phyloP scores from a whole-genome alignment of 1,140 invertebrate species.

The Neelides sp. region DNA sequence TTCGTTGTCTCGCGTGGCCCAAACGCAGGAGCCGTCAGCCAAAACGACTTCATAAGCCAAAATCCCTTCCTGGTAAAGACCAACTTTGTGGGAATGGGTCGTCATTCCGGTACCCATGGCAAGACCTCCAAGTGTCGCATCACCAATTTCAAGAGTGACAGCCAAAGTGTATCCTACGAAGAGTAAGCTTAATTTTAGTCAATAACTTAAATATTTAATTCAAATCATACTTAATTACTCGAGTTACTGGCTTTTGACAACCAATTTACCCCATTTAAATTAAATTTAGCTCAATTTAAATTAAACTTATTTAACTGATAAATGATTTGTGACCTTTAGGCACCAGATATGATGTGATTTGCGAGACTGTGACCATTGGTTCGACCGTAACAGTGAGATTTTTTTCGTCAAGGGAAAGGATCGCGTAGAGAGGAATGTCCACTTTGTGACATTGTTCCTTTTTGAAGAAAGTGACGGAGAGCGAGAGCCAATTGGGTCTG shows the following conservation, averaged over 20 bases:
- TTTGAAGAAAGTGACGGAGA: constrained; percentile 52
- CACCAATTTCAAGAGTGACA: constrained; percentile 44
- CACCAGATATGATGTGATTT: constrained; percentile 41
- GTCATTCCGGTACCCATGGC: constrained; percentile 45
- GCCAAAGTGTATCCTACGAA: constrained; percentile 42
- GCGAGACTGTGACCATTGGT: constrained; percentile 43
- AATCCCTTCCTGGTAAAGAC: constrained; percentile 44
- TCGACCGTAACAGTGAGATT: constrained; percentile 41
- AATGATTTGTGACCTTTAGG: constrained; percentile 36
- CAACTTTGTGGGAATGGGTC: constrained; percentile 40
- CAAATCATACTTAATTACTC: not conserved
- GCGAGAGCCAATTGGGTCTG: constrained; percentile 51
- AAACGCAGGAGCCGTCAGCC: constrained; percentile 40
- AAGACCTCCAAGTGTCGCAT: constrained; percentile 44
- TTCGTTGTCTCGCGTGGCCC: constrained; percentile 38
- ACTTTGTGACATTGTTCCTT: constrained; percentile 50
- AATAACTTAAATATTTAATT: not conserved
- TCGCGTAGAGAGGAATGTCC: constrained; percentile 44
- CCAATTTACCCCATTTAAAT: too few species aligned
- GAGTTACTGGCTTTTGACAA: too few species aligned
- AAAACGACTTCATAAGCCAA: constrained; percentile 43
- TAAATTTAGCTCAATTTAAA: too few species aligned
- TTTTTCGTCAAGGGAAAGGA: constrained; percentile 40
- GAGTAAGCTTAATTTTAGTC: constrained; percentile 3
- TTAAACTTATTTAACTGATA: too few species aligned